Percentiles rank a stretch among this genome's conserved stretches.
These are phyloP conservation scores for Chloropsis hardwickii DNA, from an alignment of 2,113 vertebrate genomes.

Conservation along the genomic window DNA sequence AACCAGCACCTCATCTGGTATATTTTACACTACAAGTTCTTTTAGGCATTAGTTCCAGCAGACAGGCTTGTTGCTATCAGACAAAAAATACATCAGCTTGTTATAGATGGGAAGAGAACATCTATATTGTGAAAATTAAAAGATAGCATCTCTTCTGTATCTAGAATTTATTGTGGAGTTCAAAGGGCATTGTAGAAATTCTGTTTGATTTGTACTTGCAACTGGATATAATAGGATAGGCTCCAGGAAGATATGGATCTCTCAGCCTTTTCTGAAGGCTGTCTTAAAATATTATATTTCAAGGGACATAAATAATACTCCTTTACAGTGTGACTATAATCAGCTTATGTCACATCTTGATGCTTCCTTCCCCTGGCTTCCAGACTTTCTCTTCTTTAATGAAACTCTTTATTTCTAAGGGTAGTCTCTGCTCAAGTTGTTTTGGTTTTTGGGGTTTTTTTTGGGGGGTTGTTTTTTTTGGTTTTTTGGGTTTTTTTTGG, in stretches of 20 bases:
- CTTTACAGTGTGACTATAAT: not conserved
- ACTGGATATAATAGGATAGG: not conserved
- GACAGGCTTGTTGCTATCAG: not conserved
- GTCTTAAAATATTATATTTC: conserved; percentile 1
- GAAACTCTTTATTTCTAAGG: not conserved
- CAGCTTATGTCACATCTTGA: not conserved
- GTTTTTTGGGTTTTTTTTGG: not conserved
- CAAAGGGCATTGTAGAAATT: conserved; percentile 30
- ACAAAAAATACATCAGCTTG: not conserved
- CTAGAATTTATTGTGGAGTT: conserved; percentile 35
- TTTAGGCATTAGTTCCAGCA: not conserved
- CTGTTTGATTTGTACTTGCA: conserved; percentile 31
- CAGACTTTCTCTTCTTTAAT: not conserved
- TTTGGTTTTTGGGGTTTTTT: not conserved
- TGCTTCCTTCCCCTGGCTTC: not conserved
- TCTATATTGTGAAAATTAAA: conserved; percentile 30
- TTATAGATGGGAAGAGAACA: conserved; percentile 4
- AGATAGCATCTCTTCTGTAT: not conserved
- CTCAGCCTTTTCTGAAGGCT: not conserved
- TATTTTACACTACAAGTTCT: not conserved
- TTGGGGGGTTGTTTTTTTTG: too few species aligned
- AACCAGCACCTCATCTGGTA: not conserved
- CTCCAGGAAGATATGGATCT: conserved; percentile 4
- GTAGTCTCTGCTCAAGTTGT: not conserved
- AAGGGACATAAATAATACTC: conserved; percentile 25